These are phyloP conservation scores for Heliopora coerulea DNA, from an alignment of 92 coral and sea anemone species.

Conservation along the genomic window DNA sequence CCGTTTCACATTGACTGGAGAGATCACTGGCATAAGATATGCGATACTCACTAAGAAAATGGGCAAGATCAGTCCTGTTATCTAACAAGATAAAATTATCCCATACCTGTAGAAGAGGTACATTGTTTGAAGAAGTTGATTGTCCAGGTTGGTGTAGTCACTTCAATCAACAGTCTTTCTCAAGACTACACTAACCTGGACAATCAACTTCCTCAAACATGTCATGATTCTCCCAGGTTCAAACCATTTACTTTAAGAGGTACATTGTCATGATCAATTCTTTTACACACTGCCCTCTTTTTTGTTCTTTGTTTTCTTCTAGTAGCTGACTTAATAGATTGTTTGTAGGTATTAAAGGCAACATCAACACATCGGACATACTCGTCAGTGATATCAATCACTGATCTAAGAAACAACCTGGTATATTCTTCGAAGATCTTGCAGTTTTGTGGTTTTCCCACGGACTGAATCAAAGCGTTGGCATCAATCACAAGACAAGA, in stretches of 20 bases:
- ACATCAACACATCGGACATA: slow-evolving; percentile 22
- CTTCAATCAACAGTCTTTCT: no score
- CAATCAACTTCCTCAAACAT: no score
- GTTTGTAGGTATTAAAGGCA: slow-evolving; percentile 31
- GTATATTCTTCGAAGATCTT: slow-evolving; percentile 29
- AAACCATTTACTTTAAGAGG: no score
- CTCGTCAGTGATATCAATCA: slow-evolving; percentile 6
- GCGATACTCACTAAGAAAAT: slow-evolving; percentile 18
- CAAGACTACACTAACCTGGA: no score
- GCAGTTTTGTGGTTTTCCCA: slow-evolving; percentile 33
- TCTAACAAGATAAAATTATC: slow-evolving; percentile 21
- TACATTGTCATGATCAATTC: slow-evolving; percentile 31
- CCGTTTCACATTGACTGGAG: slow-evolving; percentile 16
- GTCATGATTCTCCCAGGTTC: no score
- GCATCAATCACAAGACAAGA: slow-evolving; percentile 24
- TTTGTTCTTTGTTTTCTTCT: not conserved
- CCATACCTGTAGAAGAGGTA: slow-evolving; percentile 36
- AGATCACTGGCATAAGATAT: slow-evolving; percentile 13
- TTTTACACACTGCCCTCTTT: slow-evolving; percentile 28
- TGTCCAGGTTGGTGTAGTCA: no score
- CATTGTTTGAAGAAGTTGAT: no score
- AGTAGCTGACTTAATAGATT: slow-evolving; percentile 35
- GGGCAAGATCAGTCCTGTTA: slow-evolving; percentile 37
- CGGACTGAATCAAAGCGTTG: slow-evolving; percentile 25
- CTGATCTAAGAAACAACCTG: slow-evolving; percentile 16